phyloP scores from a whole-genome alignment of 2,113 vertebrate species.

The Balaeniceps rex region DNA sequence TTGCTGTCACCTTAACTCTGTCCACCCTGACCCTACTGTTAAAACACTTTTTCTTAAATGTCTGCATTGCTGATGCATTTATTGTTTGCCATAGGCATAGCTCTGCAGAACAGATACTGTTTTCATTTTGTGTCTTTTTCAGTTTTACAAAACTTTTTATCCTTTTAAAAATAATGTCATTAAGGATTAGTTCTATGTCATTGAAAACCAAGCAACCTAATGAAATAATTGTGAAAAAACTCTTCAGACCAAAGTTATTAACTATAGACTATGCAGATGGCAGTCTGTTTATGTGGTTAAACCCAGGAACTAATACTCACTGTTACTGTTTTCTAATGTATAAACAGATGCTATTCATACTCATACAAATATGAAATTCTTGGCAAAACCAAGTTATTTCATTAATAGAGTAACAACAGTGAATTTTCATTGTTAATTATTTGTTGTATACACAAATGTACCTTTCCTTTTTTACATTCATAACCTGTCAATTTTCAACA shows the following conservation, averaged over 20 bases:
- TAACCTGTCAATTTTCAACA: not conserved
- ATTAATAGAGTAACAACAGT: not conserved
- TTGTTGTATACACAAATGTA: not conserved
- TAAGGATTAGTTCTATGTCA: not conserved
- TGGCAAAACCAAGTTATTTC: not conserved
- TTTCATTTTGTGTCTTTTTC: not conserved
- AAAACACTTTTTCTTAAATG: not conserved
- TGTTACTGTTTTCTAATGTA: not conserved
- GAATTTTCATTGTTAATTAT: not conserved
- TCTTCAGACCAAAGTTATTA: not conserved
- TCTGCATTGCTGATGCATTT: not conserved
- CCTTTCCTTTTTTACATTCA: not conserved
- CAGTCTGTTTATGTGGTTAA: not conserved
- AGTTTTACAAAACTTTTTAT: not conserved
- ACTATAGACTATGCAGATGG: not conserved
- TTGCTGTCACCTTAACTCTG: not conserved
- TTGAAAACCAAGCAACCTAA: not conserved
- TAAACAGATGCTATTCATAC: not conserved
- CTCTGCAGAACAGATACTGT: not conserved
- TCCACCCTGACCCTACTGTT: not conserved
- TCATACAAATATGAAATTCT: not conserved
- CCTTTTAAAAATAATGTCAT: not conserved
- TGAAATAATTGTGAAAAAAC: not conserved
- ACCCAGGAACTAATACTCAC: not conserved
- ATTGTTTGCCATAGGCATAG: not conserved